These are phyloP conservation scores for Odontamblyopus lacepedii DNA, from an alignment of 2,797 vertebrate genomes.

Conservation along the genomic window DNA sequence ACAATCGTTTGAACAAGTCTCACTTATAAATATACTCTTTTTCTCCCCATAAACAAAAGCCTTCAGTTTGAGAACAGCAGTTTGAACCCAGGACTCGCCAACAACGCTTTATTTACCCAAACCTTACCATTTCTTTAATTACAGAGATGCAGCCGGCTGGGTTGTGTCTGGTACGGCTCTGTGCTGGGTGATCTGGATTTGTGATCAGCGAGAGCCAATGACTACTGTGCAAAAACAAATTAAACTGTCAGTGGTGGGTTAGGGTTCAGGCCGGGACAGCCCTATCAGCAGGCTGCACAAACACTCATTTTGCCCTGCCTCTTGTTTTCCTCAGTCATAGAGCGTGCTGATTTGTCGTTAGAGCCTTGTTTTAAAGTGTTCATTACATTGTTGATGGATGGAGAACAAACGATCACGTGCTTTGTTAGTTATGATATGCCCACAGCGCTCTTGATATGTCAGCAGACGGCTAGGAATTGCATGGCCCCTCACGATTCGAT, in stretches of 20 bases:
- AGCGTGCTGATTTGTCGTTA: constrained; percentile 25
- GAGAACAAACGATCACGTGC: constrained; percentile 22
- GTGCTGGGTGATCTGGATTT: not conserved
- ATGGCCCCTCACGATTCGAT: too few species aligned
- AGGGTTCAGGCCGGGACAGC: constrained; percentile 12
- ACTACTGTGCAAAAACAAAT: constrained; percentile 11
- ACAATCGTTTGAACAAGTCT: not conserved
- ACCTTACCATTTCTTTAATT: constrained; percentile 2
- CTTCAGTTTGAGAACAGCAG: not conserved
- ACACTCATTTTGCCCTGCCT: constrained; percentile 15
- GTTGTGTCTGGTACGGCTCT: not conserved
- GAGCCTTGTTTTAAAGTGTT: constrained; percentile 30
- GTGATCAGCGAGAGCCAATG: not conserved
- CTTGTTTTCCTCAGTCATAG: constrained; percentile 19
- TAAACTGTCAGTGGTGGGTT: constrained; percentile 13
- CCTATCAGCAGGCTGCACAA: constrained; percentile 6
- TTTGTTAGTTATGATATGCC: constrained; percentile 16
- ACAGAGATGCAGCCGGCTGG: not conserved
- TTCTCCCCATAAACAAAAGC: not conserved
- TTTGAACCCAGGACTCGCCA: not conserved
- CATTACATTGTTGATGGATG: constrained; percentile 34
- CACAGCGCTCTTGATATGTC: constrained; percentile 11
- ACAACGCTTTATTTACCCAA: constrained; percentile 2
- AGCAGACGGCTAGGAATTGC: too few species aligned
- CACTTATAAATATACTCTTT: not conserved